Evolutionary conservation across 2,113 vertebrate species (phyloP).

Genomic region (Aramus guarauna): DNA sequence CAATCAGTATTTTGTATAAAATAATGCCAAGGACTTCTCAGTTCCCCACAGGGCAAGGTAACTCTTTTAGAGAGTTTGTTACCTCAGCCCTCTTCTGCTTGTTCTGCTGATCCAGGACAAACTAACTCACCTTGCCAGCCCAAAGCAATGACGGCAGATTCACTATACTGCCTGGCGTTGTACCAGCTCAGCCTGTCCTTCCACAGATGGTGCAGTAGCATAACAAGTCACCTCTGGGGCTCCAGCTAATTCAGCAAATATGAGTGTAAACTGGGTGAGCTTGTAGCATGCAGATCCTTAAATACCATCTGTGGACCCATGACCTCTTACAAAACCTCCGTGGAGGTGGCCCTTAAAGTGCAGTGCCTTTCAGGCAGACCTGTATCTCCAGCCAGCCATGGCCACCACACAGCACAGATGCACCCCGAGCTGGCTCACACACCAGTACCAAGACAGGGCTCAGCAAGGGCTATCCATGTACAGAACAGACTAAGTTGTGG

Average conservation of each 20-base stretch:
- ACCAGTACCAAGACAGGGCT: background rate
- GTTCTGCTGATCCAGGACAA: background rate
- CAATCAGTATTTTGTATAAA: background rate
- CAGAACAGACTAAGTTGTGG: background rate
- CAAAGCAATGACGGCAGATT: background rate
- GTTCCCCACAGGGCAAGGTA: background rate
- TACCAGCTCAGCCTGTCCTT: slow-evolving; percentile 13
- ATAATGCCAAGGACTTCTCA: background rate
- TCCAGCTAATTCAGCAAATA: background rate
- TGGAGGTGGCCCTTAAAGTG: background rate
- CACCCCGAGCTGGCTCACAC: background rate
- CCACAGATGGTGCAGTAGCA: background rate
- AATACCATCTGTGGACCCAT: fast-evolving
- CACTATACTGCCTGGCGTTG: background rate
- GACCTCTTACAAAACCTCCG: background rate
- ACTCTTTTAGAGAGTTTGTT: background rate
- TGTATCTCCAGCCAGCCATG: background rate
- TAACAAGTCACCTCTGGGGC: background rate
- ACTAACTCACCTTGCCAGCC: background rate
- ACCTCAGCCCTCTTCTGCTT: background rate
- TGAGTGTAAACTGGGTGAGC: background rate
- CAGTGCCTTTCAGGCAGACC: background rate
- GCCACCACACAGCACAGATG: background rate
- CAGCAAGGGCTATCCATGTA: background rate
- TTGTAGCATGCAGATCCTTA: background rate